Base-by-base conservation (phyloP, 2,888 invertebrate genomes). In the Nemotelus nigrinus region DNA sequence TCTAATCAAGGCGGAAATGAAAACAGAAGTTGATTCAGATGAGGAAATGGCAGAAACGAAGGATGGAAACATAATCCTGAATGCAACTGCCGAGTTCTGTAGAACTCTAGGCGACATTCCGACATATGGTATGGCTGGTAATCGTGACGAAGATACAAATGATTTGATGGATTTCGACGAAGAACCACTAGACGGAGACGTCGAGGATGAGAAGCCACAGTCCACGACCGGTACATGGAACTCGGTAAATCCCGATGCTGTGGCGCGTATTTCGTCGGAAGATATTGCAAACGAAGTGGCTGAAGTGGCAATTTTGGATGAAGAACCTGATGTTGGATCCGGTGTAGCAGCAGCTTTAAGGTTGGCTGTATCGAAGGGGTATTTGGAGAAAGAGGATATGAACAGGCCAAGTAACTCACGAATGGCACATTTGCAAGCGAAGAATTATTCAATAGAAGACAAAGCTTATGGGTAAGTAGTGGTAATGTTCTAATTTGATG, bases 71-170 rank as follows among this genome's bases (percentile, higher is more conserved):
- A 97, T 98, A 83, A 91, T 94, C 78, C 88, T 98, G 77, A 97
- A 98, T 89, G 93, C 96, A 1, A 98, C 97, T 0, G 97, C 98
- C 0, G 98, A 98, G 89, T 98, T 98, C 89, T 98, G 98, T 85
- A 92, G 98, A 83, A 96, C 97, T 65, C 90, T 98, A 5, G 97
- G 98, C 1, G 97, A 98, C 85, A 97, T 97, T 83, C 97, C 98
- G 77, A 97, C 97, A 0, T 97, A 97, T 85, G 97, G 96, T 25
- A 93, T 93, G 86, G 93, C 96, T 41, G 96, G 96, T 50, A 96
- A 97, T 88, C 89, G 96, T 50, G 96, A 96, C 84, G 94, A 94
- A 84, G 94, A 93, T 81, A 92, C 92, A 76, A 89, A 89, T 3
- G 90, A 91, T 83, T 89, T 91, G 84, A 89, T 91, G 88, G 87